These are phyloP conservation scores for Phalacrocorax brasilianus DNA, from an alignment of 2,113 vertebrate species.

Conservation along the genomic window DNA sequence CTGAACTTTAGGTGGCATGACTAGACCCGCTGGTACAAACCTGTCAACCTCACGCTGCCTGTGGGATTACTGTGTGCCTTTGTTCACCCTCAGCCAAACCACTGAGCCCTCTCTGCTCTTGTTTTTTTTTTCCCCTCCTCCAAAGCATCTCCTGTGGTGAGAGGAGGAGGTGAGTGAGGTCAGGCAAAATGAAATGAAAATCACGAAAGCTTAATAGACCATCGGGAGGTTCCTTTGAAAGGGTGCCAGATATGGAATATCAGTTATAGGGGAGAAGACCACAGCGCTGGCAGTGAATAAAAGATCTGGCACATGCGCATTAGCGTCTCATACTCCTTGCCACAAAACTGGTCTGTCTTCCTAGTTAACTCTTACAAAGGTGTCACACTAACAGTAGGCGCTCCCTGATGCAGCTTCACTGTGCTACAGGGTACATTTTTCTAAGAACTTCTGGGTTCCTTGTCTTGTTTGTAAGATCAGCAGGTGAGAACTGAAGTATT, in stretches of 20 bases:
- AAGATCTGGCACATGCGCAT: rapidly evolving
- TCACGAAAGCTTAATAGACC: slow-evolving; percentile 40
- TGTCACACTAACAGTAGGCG: not conserved
- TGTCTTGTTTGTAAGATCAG: not conserved
- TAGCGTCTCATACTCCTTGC: not conserved
- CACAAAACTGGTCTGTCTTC: not conserved
- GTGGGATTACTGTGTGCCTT: not conserved
- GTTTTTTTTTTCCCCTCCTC: not conserved
- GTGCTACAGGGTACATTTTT: not conserved
- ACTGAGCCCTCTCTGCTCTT: not conserved
- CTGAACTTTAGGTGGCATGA: not conserved
- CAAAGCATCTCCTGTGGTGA: not conserved
- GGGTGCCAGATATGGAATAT: not conserved
- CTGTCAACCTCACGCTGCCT: not conserved
- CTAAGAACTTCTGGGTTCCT: not conserved
- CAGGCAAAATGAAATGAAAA: slow-evolving; percentile 25
- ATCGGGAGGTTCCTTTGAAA: slow-evolving; percentile 29
- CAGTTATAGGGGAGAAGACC: not conserved
- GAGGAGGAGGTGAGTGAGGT: slow-evolving; percentile 22
- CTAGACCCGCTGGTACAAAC: not conserved
- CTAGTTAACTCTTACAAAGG: not conserved
- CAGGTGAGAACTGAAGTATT: not conserved
- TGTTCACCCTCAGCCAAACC: not conserved
- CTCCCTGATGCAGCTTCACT: not conserved
- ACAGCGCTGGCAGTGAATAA: not conserved